phyloP scores from a whole-genome alignment of 1,140 invertebrate genomes.

The Drosophila pseudoobscura region DNA sequence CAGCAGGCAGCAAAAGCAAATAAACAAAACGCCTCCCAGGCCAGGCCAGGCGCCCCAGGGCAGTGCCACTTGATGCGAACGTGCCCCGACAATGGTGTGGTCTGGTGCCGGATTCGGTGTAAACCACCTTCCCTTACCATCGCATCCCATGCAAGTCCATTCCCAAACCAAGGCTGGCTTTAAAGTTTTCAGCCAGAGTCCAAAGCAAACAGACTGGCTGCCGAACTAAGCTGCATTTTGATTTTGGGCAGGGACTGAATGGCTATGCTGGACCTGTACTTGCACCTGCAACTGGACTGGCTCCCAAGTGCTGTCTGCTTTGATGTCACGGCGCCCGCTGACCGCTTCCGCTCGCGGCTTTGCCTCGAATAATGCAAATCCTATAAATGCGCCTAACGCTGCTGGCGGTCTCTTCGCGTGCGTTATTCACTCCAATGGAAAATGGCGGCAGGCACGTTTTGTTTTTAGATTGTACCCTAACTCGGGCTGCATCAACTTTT shows the following conservation, averaged over 20 bases:
- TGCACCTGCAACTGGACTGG: constrained; percentile 7
- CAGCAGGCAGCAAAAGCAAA: constrained; percentile 52
- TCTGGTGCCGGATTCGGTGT: constrained; percentile 15
- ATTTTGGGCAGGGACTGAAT: constrained; percentile 51
- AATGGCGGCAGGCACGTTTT: constrained; percentile 63
- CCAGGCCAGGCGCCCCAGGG: constrained; percentile 35
- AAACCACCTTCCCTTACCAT: not conserved
- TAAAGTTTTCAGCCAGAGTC: constrained; percentile 37
- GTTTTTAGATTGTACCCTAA: constrained; percentile 38
- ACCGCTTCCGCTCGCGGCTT: constrained; percentile 31
- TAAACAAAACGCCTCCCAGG: constrained; percentile 65
- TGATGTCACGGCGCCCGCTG: constrained; percentile 43
- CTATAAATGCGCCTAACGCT: constrained; percentile 74
- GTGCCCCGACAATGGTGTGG: constrained; percentile 59
- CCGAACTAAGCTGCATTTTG: constrained; percentile 62
- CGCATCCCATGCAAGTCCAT: not conserved
- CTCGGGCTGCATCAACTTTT: not conserved
- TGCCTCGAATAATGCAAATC: constrained; percentile 77
- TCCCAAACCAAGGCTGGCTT: constrained; percentile 5
- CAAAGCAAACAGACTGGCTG: constrained; percentile 39
- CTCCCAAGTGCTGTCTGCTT: constrained; percentile 43
- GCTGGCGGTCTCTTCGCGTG: constrained; percentile 23
- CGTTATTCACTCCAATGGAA: constrained; percentile 43
- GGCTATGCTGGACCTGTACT: constrained; percentile 15
- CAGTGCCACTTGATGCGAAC: constrained; percentile 56